phyloP scores from a whole-genome alignment of 2,888 invertebrate species.

The Brachypalpus laphriformis region DNA sequence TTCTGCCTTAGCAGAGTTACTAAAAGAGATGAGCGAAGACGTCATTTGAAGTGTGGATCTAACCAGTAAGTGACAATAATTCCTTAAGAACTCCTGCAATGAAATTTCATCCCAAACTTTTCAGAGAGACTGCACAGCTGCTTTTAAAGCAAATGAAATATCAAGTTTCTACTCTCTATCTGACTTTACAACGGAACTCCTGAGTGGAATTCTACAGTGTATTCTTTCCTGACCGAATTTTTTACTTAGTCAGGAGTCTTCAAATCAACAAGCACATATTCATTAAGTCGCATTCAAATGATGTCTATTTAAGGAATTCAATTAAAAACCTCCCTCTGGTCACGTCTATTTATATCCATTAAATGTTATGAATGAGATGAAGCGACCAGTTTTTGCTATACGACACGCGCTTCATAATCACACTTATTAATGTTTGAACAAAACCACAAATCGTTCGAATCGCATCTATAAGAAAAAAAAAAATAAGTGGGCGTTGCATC shows the following conservation, averaged over 20 bases:
- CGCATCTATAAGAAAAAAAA: not conserved
- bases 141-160: too few species aligned
- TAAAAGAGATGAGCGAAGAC: too few species aligned
- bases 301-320: not conserved
- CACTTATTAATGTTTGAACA: constrained; percentile 7
- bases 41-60: too few species aligned
- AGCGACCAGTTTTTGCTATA: constrained; percentile 12
- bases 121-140: too few species aligned
- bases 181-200: too few species aligned
- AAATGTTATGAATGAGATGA: not conserved
- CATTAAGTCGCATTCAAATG: not conserved
- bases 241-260: not conserved
- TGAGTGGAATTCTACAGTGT: too few species aligned
- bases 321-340: not conserved
- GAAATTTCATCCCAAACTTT: too few species aligned
- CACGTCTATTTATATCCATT: constrained; percentile 39
- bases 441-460: constrained; percentile 19
- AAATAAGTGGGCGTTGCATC: constrained; percentile 44
- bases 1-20: too few species aligned
- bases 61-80: too few species aligned
- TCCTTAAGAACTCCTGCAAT: too few species aligned
- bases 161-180: too few species aligned
- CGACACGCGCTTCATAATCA: constrained; percentile 24
- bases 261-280: not conserved
- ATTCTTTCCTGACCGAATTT: too few species aligned